Percentiles rank a stretch among this genome's conserved stretches.
Conservation (phyloP, 2,888 invertebrate species). For the Heliconius erato region DNA sequence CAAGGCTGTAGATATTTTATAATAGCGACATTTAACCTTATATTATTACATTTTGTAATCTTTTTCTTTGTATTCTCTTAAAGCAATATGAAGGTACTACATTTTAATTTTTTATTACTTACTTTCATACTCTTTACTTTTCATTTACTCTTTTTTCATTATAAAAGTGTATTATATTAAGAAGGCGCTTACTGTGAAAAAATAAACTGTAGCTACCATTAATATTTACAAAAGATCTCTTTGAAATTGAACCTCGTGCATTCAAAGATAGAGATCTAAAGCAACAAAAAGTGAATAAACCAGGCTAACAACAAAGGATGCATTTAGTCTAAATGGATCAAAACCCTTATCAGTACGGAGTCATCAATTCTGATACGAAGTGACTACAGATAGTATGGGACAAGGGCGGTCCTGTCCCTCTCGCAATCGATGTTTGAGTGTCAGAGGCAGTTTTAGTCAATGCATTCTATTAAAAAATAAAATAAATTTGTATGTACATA, state of each 20-base stretch:
- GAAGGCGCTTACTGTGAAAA: neutral
- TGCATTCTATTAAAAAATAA: neutral
- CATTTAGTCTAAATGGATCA: slow-evolving; percentile 51
- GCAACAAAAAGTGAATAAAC: slow-evolving; percentile 41
- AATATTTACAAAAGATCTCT: slow-evolving; percentile 27
- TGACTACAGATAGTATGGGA: slow-evolving; percentile 55
- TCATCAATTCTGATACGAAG: slow-evolving; percentile 61
- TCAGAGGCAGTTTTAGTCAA: neutral
- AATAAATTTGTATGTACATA: neutral
- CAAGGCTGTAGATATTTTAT: too few species aligned
- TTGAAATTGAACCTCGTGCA: slow-evolving; percentile 25
- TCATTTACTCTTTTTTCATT: neutral
- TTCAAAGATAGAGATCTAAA: slow-evolving; percentile 43
- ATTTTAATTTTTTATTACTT: too few species aligned
- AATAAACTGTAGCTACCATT: neutral
- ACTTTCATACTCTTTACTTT: neutral
- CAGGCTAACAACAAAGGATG: slow-evolving; percentile 48
- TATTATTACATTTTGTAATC: too few species aligned
- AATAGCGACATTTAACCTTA: too few species aligned
- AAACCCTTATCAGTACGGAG: slow-evolving; percentile 52
- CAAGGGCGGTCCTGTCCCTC: slow-evolving; percentile 52
- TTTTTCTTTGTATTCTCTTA: too few species aligned
- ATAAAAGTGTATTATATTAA: neutral
- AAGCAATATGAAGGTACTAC: too few species aligned
- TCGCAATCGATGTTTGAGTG: slow-evolving; percentile 56